These are phyloP conservation scores for Salvelinus fontinalis DNA, from an alignment of 2,113 vertebrate genomes.

Conservation along the genomic window DNA sequence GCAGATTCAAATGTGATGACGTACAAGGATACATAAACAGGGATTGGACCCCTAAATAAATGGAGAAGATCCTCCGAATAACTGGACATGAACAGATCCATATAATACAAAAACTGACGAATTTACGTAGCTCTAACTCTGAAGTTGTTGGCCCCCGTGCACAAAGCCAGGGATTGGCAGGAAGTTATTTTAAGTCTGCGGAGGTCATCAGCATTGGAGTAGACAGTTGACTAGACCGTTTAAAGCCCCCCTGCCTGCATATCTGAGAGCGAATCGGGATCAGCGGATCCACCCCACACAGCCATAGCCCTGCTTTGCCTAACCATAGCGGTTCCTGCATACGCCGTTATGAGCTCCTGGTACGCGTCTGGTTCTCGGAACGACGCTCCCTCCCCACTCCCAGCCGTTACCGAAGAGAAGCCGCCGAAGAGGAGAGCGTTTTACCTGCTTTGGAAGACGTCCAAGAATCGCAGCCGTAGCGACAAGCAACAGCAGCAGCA, in stretches of 20 bases:
- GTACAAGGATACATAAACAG: neutral
- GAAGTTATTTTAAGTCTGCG: neutral
- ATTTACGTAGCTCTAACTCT: neutral
- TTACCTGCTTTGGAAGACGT: constrained; percentile 79
- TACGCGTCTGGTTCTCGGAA: constrained; percentile 60
- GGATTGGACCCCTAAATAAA: neutral
- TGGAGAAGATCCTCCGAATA: neutral
- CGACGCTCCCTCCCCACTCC: constrained; percentile 46
- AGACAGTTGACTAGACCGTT: constrained; percentile 11
- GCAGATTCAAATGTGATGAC: neutral
- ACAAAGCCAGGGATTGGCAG: constrained; percentile 37
- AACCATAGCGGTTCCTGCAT: constrained; percentile 80
- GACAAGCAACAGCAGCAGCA: constrained; percentile 61
- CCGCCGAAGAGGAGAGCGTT: constrained; percentile 81
- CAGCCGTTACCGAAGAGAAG: constrained; percentile 65
- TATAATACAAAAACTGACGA: neutral
- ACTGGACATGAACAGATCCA: neutral
- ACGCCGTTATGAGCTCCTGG: constrained; percentile 60
- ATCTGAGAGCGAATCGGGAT: neutral
- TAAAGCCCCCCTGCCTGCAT: constrained; percentile 19
- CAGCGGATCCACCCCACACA: constrained; percentile 9
- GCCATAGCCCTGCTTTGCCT: constrained; percentile 28
- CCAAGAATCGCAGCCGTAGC: constrained; percentile 60
- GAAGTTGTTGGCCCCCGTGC: neutral
- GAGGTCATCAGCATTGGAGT: neutral